A percentile compares a stretch with the other conserved stretches of the same genome.
These are phyloP conservation scores for Leptinotarsa undecemlineata DNA, from an alignment of 1,140 invertebrate genomes.

Conservation along the genomic window DNA sequence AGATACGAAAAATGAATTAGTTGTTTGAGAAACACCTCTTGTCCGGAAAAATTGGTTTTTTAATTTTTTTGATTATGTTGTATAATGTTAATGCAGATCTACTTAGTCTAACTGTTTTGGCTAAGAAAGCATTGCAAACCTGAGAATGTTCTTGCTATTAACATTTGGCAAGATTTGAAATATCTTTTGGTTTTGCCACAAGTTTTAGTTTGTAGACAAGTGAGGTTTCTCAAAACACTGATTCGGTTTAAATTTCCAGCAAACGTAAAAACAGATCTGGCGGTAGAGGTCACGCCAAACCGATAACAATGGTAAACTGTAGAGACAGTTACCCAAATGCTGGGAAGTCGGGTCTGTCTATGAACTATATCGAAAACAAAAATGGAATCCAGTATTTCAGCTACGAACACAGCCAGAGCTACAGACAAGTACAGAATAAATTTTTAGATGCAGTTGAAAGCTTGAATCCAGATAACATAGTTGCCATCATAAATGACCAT, in stretches of 20 bases:
- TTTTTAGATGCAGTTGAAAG: slow-evolving; percentile 80
- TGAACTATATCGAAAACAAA: slow-evolving; percentile 66
- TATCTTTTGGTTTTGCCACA: too few relatives aligned
- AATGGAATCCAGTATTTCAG: slow-evolving; percentile 67
- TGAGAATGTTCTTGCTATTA: too few relatives aligned
- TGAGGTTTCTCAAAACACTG: too few relatives aligned
- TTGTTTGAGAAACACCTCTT: too few relatives aligned
- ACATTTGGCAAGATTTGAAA: too few relatives aligned
- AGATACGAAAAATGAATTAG: too few relatives aligned
- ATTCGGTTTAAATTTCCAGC: slow-evolving; percentile 41
- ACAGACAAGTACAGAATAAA: slow-evolving; percentile 72
- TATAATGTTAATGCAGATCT: too few relatives aligned
- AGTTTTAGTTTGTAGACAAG: too few relatives aligned
- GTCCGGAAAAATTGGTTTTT: too few relatives aligned
- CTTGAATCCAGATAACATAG: slow-evolving; percentile 79
- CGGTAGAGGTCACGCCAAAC: slow-evolving; percentile 61
- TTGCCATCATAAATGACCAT: slow-evolving; percentile 76
- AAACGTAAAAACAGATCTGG: slow-evolving; percentile 63
- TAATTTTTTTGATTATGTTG: too few relatives aligned
- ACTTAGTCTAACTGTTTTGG: too few relatives aligned
- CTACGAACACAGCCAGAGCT: slow-evolving; percentile 78
- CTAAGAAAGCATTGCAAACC: too few relatives aligned
- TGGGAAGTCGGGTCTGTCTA: slow-evolving; percentile 72
- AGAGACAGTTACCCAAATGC: slow-evolving; percentile 71
- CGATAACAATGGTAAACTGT: slow-evolving; percentile 68